Percentiles rank a stretch among this genome's conserved stretches.
phyloP scores from a whole-genome alignment of 2,888 invertebrate genomes.

The Megamerina dolium region DNA sequence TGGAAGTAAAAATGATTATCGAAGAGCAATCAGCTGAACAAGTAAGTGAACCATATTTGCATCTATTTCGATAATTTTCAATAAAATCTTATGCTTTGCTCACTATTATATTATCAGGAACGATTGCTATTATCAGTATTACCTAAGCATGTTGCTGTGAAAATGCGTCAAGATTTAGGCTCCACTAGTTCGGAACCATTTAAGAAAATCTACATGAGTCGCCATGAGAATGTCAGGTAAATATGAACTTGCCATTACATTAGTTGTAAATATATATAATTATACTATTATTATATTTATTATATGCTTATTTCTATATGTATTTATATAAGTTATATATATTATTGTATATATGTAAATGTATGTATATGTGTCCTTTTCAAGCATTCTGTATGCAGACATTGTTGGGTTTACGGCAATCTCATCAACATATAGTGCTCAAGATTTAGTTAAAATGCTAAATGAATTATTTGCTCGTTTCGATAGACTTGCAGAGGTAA shows the following conservation, averaged over 20 bases:
- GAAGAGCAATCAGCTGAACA: conserved; percentile 92
- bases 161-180: conserved; percentile 92
- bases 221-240: conserved; percentile 93
- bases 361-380: too few relatives aligned
- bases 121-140: conserved; percentile 84
- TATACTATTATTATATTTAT: not conserved
- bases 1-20: conserved; percentile 86
- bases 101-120: conserved; percentile 65
- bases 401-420: conserved; percentile 97
- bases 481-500: conserved; percentile 79
- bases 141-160: conserved; percentile 93
- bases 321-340: conserved; percentile 2
- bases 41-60: too few relatives aligned
- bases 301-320: conserved; percentile 24
- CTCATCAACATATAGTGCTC: conserved; percentile 90
- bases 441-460: conserved; percentile 90
- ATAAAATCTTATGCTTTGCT: not conserved
- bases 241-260: not conserved
- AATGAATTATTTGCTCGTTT: conserved; percentile 94
- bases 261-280: conserved; percentile 23
- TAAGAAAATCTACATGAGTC: conserved; percentile 95
- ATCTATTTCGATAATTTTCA: not conserved
- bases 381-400: conserved; percentile 95
- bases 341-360: too few relatives aligned
- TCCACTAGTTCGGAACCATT: conserved; percentile 84